A percentile compares a stretch with the other conserved stretches of the same genome.
phyloP scores from a whole-genome alignment of 2,113 vertebrate genomes.

The Chrysochloris asiatica region DNA sequence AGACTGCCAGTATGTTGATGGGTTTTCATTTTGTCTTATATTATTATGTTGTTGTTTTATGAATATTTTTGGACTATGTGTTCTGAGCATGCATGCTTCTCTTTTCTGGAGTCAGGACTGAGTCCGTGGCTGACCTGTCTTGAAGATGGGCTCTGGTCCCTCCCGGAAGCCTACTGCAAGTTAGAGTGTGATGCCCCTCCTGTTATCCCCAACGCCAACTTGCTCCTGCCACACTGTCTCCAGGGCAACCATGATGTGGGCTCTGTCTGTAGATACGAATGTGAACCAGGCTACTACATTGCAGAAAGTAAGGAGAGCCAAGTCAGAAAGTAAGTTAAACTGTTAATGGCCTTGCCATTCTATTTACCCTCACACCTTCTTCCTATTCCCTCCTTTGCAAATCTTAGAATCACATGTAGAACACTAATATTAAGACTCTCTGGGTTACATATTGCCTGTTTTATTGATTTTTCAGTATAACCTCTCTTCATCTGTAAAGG shows the following conservation, averaged over 20 bases:
- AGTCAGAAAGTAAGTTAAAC: conserved; percentile 87
- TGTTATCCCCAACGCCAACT: conserved; percentile 83
- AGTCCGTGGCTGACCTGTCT: conserved; percentile 93
- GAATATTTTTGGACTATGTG: not conserved
- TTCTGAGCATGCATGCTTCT: conserved; percentile 54
- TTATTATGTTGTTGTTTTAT: accelerated
- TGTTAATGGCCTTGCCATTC: accelerated
- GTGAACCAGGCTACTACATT: conserved; percentile 92
- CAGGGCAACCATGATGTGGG: conserved; percentile 91
- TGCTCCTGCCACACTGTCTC: conserved; percentile 88
- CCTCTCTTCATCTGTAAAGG: not conserved
- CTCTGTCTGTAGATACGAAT: conserved; percentile 91
- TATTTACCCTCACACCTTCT: not conserved
- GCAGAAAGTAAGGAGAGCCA: conserved; percentile 79
- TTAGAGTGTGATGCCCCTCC: conserved; percentile 90
- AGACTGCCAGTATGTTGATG: not conserved
- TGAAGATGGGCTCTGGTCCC: conserved; percentile 96
- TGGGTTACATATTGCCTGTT: not conserved
- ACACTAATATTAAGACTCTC: not conserved
- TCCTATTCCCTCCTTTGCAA: not conserved
- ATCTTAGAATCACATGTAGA: not conserved
- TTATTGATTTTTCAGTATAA: not conserved
- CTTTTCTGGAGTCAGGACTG: conserved; percentile 85
- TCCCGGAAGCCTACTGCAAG: conserved; percentile 97
- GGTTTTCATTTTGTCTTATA: not conserved